These are phyloP conservation scores for Tautogolabrus adspersus DNA, from an alignment of 2,113 vertebrate genomes.

Conservation along the genomic window DNA sequence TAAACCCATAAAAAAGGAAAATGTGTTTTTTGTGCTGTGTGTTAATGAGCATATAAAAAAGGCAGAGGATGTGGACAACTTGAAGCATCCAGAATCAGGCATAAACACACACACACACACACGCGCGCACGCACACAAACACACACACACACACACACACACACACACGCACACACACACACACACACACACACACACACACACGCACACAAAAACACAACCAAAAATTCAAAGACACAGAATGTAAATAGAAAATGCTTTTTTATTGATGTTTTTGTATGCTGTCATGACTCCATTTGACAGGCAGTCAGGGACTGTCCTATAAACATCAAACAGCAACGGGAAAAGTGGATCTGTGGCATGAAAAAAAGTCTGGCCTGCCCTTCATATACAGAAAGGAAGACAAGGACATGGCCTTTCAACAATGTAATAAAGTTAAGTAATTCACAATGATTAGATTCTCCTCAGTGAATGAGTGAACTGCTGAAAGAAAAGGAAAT, in stretches of 20 bases:
- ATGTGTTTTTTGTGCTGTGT: slow-evolving; percentile 1
- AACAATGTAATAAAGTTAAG: slow-evolving; percentile 1
- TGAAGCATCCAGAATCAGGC: slow-evolving; percentile 7
- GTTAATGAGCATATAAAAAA: neutral
- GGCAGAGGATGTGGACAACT: neutral
- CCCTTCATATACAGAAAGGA: neutral
- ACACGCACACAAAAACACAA: neutral
- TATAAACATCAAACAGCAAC: slow-evolving; percentile 12
- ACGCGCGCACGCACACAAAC: neutral
- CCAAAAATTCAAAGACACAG: neutral
- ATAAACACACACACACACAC: slow-evolving; percentile 2
- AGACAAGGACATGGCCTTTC: neutral
- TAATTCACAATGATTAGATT: slow-evolving; percentile 4
- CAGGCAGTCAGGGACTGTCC: slow-evolving; percentile 10
- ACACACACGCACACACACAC: neutral
- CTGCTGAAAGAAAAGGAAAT: slow-evolving; percentile 13
- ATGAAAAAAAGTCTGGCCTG: neutral
- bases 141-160: neutral
- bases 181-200: neutral
- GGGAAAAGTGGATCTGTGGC: slow-evolving; percentile 11
- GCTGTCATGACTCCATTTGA: slow-evolving; percentile 5
- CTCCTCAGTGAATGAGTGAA: slow-evolving; percentile 5
- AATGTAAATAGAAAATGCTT: slow-evolving; percentile 11
- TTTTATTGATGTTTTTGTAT: slow-evolving; percentile 1
- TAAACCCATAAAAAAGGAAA: rapidly evolving